Base-by-base conservation (phyloP, 92 coral and sea anemone species). In the Galaxea fascicularis region DNA sequence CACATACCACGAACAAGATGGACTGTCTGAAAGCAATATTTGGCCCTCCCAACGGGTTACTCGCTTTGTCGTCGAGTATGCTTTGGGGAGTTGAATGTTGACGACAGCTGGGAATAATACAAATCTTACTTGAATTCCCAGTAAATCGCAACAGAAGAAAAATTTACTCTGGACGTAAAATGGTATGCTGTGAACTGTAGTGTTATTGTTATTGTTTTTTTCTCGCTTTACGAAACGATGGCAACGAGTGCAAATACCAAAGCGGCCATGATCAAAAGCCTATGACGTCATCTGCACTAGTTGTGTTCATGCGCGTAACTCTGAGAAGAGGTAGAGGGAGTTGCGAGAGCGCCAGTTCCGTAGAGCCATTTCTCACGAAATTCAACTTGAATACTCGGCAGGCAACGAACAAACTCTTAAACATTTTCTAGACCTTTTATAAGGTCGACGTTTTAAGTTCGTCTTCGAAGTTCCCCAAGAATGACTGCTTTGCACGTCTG, bases 401-500 rank as follows among this genome's bases (percentile, higher is more conserved):
- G 30, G 17, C 20, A 35, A 12, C 15, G 62, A 78, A 20, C 28
- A 49, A 65, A 65, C 65, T 16, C 4, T 21, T n/a, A 28, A 4
- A n/a, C 30, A 29, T 7, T 51, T 21, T n/a, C 9, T 17, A 44
- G 84, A 10, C 65, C 75, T 66, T 79, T 54, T 4, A 22, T 28
- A 0, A 28, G 74, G 56, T 31, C 64, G 20, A 51, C 46, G 16
- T 28, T 14, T 35, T 39, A 29, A 29, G 21, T 17, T 79, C 17
- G 26, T 15, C 56, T 15, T 53, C 54, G 76, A 31, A 68, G 56
- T 56, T 80, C 21, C 29, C 78, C 20, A 69, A 82, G 70, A 25
- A 82, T 82, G 86, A 21, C 46, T 70, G 58, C 45, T 82, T 11
- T 53, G 27, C 77, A 86, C 21, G 82, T 90, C 57, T 75, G 77